Base-by-base conservation (phyloP, 1,140 invertebrate genomes). In the Mercenaria mercenaria region DNA sequence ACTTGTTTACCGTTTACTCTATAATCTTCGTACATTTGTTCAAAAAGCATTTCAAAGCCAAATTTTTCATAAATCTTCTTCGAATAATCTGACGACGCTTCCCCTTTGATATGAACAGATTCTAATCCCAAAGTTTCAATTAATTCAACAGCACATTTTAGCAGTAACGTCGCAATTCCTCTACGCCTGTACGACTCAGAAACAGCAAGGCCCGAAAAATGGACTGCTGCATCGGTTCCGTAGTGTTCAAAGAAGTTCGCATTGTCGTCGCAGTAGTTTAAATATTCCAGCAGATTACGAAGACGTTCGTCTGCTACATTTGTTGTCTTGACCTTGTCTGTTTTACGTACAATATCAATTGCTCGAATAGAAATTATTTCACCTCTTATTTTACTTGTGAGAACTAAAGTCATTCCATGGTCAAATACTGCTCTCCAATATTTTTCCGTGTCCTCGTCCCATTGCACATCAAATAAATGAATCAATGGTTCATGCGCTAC, bases 41-140 rank as follows among this genome's bases (percentile, higher is more conserved):
- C 76, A n/a, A 29, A 52, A n/a, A 81, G 39, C n/a, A 91, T 29
- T 67, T 82, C 74, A 52, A 83, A 23, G 34, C 82, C 37, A 59
- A 89, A 29, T 41, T 47, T n/a, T n/a, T n/a, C n/a, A n/a, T n/a
- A n/a, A n/a, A n/a, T n/a, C n/a, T n/a, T n/a, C n/a, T n/a, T n/a
- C n/a, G n/a, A n/a, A n/a, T n/a, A n/a, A n/a, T n/a, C n/a, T n/a
- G n/a, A n/a, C n/a, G n/a, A n/a, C n/a, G n/a, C 11, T 32, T 52
- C 64, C 13, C 43, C 83, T 50, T 69, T 83, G 26, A 64, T 47
- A 8, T 41, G 26, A 43, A 29, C 34, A 2, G 32, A 37, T 50
- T 83, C 29, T 32, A 64, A 67, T 6, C 61, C 61, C 26, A 61
- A 6, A 39, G 23, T 6, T 26, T 50, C 20, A 1, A 77, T 13